Conservation (phyloP, 2,888 invertebrate species). For the Drosophila seclusa region DNA sequence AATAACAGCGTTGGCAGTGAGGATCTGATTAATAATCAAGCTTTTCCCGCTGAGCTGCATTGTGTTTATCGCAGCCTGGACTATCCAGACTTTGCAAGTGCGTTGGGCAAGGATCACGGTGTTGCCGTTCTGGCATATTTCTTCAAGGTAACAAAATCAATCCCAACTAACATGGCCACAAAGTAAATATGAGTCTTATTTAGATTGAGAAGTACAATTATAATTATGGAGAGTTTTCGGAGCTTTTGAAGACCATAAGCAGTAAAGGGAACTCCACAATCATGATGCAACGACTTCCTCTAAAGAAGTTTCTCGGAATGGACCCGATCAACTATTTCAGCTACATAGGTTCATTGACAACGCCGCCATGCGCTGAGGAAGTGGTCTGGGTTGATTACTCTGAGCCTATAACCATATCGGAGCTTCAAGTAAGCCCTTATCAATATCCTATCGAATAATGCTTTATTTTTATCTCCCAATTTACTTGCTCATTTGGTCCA, state of each 20-base stretch:
- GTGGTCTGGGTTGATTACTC: conserved; percentile 95
- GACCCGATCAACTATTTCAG: conserved; percentile 90
- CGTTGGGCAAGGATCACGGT: conserved; percentile 89
- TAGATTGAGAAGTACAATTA: conserved; percentile 86
- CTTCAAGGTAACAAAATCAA: conserved; percentile 87
- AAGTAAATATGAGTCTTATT: conserved; percentile 11
- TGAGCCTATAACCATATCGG: conserved; percentile 89
- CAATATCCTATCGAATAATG: no score
- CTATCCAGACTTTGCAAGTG: conserved; percentile 87
- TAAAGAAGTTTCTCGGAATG: conserved; percentile 86
- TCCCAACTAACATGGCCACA: no score
- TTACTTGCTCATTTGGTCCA: conserved; percentile 59
- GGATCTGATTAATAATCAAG: conserved; percentile 80
- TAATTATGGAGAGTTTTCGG: conserved; percentile 24
- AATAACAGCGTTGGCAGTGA: conserved; percentile 92
- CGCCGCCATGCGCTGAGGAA: conserved; percentile 93
- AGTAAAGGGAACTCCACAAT: conserved; percentile 84
- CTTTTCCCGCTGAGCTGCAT: conserved; percentile 90
- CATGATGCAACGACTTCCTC: conserved; percentile 86
- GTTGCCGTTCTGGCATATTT: conserved; percentile 92
- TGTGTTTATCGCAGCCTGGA: conserved; percentile 90
- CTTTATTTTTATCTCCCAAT: neutral
- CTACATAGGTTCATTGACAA: conserved; percentile 93
- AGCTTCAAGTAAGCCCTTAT: conserved; percentile 87
- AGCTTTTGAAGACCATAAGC: conserved; percentile 82